Evolutionary conservation across 2,797 vertebrate species (phyloP).

Genomic region (Etheostoma nigrum): DNA sequence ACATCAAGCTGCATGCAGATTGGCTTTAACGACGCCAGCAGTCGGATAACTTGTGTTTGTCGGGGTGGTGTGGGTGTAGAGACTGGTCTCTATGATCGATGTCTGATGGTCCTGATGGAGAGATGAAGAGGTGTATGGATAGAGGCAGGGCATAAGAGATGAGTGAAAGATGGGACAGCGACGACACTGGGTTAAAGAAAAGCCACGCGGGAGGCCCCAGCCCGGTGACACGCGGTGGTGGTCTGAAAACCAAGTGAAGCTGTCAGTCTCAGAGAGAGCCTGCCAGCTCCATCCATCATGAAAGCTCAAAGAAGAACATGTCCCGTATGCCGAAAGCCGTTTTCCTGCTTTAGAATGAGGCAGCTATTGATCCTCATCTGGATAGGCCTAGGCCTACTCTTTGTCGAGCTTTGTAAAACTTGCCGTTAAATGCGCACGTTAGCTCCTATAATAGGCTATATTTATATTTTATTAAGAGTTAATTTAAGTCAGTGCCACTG

Average conservation of each 20-base stretch:
- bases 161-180: constrained; percentile 58
- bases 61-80: not conserved
- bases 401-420: constrained; percentile 23
- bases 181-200: constrained; percentile 64
- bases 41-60: not conserved
- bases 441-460: not conserved
- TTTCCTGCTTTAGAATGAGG: constrained; percentile 26
- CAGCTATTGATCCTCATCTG: constrained; percentile 46
- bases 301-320: constrained; percentile 41
- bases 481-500: not conserved
- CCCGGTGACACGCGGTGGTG: constrained; percentile 63
- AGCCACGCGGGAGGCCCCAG: constrained; percentile 71
- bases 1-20: constrained; percentile 46
- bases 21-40: constrained; percentile 50
- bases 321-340: constrained; percentile 38
- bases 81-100: constrained; percentile 53
- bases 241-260: constrained; percentile 51
- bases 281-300: constrained; percentile 67
- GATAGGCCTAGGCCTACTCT: constrained; percentile 17
- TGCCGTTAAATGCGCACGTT: not conserved
- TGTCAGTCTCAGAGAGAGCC: constrained; percentile 62
- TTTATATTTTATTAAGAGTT: not conserved
- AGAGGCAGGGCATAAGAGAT: constrained; percentile 55
- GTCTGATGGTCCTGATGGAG: constrained; percentile 49
- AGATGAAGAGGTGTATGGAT: constrained; percentile 48